Base-by-base conservation (phyloP, 2,888 invertebrate species). In the Noctua janthina region DNA sequence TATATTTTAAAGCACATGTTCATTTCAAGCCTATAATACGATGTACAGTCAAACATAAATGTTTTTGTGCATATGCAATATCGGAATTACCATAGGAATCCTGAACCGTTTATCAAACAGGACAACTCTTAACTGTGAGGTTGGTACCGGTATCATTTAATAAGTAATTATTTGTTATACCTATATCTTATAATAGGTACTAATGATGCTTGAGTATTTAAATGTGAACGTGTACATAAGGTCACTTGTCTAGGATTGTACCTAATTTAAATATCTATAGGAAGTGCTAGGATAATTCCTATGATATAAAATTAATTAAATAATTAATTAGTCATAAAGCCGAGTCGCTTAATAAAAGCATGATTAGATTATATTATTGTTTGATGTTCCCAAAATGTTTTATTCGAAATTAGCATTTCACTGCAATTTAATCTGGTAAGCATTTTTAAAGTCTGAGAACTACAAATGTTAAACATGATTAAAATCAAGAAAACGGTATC, bases 11-110 rank as follows among this genome's bases (percentile, higher is more conserved):
- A n/a, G 15, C 46, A 46, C 51, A 54, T 29, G 46, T 1, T 75
- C 43, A 7, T 46, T 54, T 29, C 17, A 59, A 17, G 43, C 29
- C 15, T 43, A 66, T 62, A 29, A 15, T 64, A 71, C 15, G 92
- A 91, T 89, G 91, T 91, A 92, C 91, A 92, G 89, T 88, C 86
- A 85, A 82, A 85, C 86, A 51, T 69, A 76, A 83, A 81, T 72
- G 87, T 78, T 79, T 83, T 71, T 85, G 88, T 83, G 83, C 83
- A 85, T 82, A 87, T 84, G 84, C 85, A 85, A 88, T 88, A 86
- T 88, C n/a, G 87, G 51, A 93, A 96, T 96, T 96, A 94, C 93
- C 96, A 96, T 96, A 94, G 93, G 93, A 93, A 95, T 95, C 93
- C 85, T 77, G 79, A 70, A 83, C 90, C 91, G 92, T 95, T 94